Base-by-base conservation (phyloP, 2,888 invertebrate species). In the Linnaemya vulpina region DNA sequence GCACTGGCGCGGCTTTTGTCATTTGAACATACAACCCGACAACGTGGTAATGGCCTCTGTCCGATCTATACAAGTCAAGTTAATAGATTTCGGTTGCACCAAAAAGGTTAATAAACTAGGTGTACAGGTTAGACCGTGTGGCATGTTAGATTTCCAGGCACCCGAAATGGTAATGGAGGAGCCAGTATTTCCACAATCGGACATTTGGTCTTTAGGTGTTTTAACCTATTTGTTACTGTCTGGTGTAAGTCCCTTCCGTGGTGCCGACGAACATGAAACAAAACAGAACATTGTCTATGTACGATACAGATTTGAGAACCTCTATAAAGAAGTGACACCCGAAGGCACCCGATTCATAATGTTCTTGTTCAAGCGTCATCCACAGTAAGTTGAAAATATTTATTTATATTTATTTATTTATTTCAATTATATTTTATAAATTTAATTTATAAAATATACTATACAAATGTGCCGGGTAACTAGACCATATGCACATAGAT, bases 121-220 rank as follows among this genome's bases (percentile, higher is more conserved):
- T 1, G 94, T 95, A 0, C 89, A 90, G 84, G 90, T 92, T 11
- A 95, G 95, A 5, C 93, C 95, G 87, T 94, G 95, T 55, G 96
- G 96, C 3, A 94, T 96, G 89, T 93, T 95, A 60, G 97, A 97
- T 90, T 98, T 92, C 87, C 91, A 91, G 95, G 96, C 98, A 9
- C 98, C 98, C 0, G 98, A 99, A 93, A 95, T 98, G 86, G 93
- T 98, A 65, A 95, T 95, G 90, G 96, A 97, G 90, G 98, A 98
- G 92, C 95, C 96, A 8, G 96, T 97, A 43, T 96, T 95, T 92
- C 96, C 96, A 1, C 97, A 97, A 91, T 96, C 97, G 3, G 99
- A 99, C 93, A 95, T 99, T 89, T 99, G 99, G 99, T 96, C 97
- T 22, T 94, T 99, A 70, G 99, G 98, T 73, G 97, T 97, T 13